Conservation (phyloP, 1,140 invertebrate species). For the Lepidurus apus region DNA sequence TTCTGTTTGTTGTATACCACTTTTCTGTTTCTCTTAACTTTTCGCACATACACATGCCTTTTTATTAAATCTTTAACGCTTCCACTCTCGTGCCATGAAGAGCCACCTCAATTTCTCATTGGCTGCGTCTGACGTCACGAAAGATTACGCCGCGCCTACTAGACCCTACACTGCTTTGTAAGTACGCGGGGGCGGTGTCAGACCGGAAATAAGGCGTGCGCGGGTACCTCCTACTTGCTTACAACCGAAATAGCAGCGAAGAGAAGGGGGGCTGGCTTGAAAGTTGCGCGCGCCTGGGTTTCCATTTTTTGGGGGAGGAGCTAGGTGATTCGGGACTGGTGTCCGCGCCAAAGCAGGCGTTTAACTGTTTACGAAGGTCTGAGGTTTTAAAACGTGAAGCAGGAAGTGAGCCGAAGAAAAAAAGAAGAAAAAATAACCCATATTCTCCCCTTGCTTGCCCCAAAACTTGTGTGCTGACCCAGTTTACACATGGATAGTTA, state of each 20-base stretch:
- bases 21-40: background rate
- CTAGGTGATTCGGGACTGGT: background rate
- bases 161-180: too few species aligned
- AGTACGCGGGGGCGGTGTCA: too few species aligned
- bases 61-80: background rate
- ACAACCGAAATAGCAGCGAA: background rate
- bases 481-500: conserved; percentile 5
- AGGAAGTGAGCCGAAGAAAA: background rate
- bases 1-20: background rate
- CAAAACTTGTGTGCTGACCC: background rate
- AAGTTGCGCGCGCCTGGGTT: background rate
- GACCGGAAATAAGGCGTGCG: too few species aligned
- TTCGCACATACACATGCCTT: background rate
- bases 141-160: background rate
- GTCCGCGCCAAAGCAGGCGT: conserved; percentile 8
- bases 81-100: background rate
- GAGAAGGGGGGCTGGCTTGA: background rate
- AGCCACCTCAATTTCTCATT: background rate
- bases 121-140: background rate
- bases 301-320: too few species aligned
- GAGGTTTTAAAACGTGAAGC: conserved; percentile 15
- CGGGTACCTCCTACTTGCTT: background rate
- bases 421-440: conserved; percentile 20
- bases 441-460: background rate
- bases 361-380: background rate